These are phyloP conservation scores for Cynocephalus volans DNA, from an alignment of 2,113 vertebrate genomes.

Conservation along the genomic window DNA sequence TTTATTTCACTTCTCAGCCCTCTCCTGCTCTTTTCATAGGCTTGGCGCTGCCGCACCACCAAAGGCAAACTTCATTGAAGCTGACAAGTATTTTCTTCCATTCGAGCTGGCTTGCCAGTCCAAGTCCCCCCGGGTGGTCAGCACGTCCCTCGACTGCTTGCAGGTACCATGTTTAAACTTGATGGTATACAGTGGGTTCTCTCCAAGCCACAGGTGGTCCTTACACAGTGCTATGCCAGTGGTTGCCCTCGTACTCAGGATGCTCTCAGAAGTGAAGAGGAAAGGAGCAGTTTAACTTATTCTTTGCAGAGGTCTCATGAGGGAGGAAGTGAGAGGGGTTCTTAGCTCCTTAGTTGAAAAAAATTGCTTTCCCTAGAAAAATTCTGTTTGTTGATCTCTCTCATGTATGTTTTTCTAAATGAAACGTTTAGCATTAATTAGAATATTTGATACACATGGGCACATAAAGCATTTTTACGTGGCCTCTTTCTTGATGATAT, in stretches of 20 bases:
- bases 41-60: conserved; percentile 92
- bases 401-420: conserved; percentile 16
- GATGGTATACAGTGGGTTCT: not conserved
- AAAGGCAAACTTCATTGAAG: conserved; percentile 98
- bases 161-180: conserved; percentile 90
- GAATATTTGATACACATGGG: not conserved
- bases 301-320: not conserved
- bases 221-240: not conserved
- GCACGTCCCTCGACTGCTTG: conserved; percentile 97
- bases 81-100: conserved; percentile 98
- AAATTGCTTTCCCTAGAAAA: not conserved
- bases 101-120: conserved; percentile 99
- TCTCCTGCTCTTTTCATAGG: conserved; percentile 80
- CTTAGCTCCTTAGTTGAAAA: not conserved
- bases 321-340: not conserved
- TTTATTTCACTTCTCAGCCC: not conserved
- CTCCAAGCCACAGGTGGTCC: not conserved
- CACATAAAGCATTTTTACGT: not conserved
- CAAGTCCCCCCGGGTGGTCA: conserved; percentile 97
- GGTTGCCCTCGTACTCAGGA: not conserved
- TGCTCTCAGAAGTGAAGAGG: not conserved
- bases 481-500: conserved; percentile 39
- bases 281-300: not conserved
- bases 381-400: not conserved
- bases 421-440: conserved; percentile 17